Percentiles rank a stretch among this genome's conserved stretches.
Conservation (phyloP, 2,888 invertebrate species). For the Rhingia rostrata region DNA sequence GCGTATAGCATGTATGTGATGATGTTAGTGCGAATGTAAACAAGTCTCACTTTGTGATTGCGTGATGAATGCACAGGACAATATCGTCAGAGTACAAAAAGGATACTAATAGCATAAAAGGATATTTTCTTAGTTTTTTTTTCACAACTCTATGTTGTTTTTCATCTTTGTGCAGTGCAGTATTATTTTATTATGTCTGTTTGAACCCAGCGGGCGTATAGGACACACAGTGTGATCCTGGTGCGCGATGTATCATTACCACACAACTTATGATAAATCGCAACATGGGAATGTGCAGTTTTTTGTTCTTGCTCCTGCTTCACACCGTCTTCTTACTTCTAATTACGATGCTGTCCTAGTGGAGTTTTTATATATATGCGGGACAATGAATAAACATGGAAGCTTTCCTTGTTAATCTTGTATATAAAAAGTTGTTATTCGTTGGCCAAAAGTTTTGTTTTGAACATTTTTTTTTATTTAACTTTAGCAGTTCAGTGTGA, state of each 20-base stretch:
- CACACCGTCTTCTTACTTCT: background rate
- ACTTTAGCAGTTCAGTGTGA: background rate
- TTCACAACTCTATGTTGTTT: background rate
- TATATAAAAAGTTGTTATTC: slow-evolving; percentile 27
- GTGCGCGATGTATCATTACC: slow-evolving; percentile 6
- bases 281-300: slow-evolving; percentile 2
- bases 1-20: background rate
- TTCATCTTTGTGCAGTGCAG: slow-evolving; percentile 5
- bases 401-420: background rate
- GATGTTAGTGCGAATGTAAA: slow-evolving; percentile 20
- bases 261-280: slow-evolving; percentile 42
- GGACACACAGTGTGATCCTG: background rate
- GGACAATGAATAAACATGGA: slow-evolving; percentile 31
- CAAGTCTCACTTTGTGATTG: slow-evolving; percentile 55
- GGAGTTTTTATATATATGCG: background rate
- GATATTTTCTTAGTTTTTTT: slow-evolving; percentile 10
- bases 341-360: slow-evolving; percentile 36
- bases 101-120: background rate
- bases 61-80: slow-evolving; percentile 60
- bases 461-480: slow-evolving; percentile 2
- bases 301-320: background rate
- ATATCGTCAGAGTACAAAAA: slow-evolving; percentile 34
- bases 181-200: background rate
- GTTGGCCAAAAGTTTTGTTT: slow-evolving; percentile 3
- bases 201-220: background rate